These are phyloP conservation scores for Caenorhabditis sp. DNA, from an alignment of 2,888 invertebrate species.

Conservation along the genomic window DNA sequence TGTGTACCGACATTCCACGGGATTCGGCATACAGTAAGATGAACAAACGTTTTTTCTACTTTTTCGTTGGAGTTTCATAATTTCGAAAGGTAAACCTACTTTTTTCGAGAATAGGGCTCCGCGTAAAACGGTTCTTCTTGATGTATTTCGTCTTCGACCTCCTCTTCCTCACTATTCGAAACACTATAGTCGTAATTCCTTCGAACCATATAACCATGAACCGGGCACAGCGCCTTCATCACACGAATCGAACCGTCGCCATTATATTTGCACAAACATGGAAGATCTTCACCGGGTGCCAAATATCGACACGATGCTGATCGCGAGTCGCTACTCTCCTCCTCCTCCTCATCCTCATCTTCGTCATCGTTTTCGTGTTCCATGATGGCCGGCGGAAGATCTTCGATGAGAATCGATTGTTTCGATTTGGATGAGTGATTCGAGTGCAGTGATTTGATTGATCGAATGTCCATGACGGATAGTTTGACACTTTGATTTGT, in stretches of 20 bases:
- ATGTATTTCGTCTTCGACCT: slow-evolving; percentile 50
- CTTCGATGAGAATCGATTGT: slow-evolving; percentile 52
- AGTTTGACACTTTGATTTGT: slow-evolving; percentile 37
- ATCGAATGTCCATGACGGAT: slow-evolving; percentile 48
- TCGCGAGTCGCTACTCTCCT: slow-evolving; percentile 26
- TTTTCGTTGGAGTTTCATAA: too few species aligned
- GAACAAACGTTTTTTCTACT: too few species aligned
- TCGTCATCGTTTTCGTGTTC: slow-evolving; percentile 52
- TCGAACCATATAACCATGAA: slow-evolving; percentile 68
- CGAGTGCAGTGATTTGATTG: slow-evolving; percentile 43
- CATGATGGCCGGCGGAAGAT: slow-evolving; percentile 43
- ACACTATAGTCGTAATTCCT: slow-evolving; percentile 57
- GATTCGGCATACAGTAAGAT: too few species aligned
- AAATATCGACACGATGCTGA: slow-evolving; percentile 56
- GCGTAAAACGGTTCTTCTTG: slow-evolving; percentile 53
- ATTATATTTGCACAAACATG: slow-evolving; percentile 68
- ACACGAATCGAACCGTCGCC: slow-evolving; percentile 53
- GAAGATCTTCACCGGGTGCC: slow-evolving; percentile 67
- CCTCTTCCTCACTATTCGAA: slow-evolving; percentile 54
- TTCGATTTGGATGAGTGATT: slow-evolving; percentile 48
- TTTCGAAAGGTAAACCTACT: slow-evolving; percentile 17
- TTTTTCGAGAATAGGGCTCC: slow-evolving; percentile 43
- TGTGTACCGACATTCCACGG: too few species aligned
- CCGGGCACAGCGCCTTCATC: slow-evolving; percentile 67
- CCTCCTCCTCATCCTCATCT: slow-evolving; percentile 38